phyloP scores from a whole-genome alignment of 2,888 invertebrate species.

The Lasioglossum marginatum region DNA sequence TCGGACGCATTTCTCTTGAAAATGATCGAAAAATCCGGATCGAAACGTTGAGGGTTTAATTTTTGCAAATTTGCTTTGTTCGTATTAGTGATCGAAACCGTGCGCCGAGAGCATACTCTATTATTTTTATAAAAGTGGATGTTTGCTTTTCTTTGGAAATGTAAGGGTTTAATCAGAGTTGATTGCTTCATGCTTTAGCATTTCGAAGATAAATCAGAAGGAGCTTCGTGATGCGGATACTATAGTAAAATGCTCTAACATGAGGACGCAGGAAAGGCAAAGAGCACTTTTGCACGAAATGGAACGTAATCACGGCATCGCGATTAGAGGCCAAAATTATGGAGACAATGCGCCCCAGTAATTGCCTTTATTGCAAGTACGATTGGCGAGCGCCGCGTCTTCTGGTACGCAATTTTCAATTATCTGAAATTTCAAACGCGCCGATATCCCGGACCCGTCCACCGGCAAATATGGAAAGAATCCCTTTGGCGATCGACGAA shows the following conservation, averaged over 20 bases:
- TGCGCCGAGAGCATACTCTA: too few relatives aligned
- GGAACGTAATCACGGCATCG: background rate
- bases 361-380: constrained; percentile 1
- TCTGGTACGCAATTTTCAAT: constrained; percentile 28
- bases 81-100: too few relatives aligned
- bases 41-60: too few relatives aligned
- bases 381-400: background rate
- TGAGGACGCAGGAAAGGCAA: background rate
- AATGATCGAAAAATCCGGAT: too few relatives aligned
- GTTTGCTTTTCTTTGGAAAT: too few relatives aligned
- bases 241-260: background rate
- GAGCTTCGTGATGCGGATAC: background rate
- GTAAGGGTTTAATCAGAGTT: too few relatives aligned
- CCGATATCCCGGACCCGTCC: background rate
- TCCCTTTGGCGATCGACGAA: constrained; percentile 48
- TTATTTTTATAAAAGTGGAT: too few relatives aligned
- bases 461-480: constrained; percentile 51
- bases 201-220: background rate
- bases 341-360: background rate
- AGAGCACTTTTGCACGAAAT: background rate
- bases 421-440: constrained; percentile 27
- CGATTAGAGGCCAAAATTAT: background rate
- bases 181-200: too few relatives aligned
- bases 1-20: too few relatives aligned
- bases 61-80: too few relatives aligned